A percentile compares a stretch with the other conserved stretches of the same genome.
phyloP scores from a whole-genome alignment of 2,888 invertebrate genomes.

The Gortyna flavago region DNA sequence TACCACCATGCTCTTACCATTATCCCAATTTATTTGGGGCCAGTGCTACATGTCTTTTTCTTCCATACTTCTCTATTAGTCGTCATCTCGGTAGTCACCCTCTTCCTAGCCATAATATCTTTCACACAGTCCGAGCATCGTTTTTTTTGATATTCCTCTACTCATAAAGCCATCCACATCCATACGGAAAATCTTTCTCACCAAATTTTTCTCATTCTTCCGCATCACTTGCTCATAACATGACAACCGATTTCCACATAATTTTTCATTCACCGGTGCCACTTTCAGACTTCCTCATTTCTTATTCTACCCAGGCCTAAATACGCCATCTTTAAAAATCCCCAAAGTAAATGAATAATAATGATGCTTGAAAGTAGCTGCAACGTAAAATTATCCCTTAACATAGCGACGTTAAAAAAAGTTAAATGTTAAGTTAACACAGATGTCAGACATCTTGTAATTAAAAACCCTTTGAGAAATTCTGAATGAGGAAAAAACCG shows the following conservation, averaged over 20 bases:
- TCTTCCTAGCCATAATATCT: background rate
- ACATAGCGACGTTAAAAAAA: conserved; percentile 55
- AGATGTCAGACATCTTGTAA: conserved; percentile 59
- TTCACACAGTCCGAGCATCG: background rate
- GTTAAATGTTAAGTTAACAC: conserved; percentile 55
- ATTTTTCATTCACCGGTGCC: background rate
- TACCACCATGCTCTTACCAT: too few relatives aligned
- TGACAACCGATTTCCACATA: background rate
- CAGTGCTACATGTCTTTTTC: background rate
- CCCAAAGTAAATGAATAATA: conserved; percentile 20
- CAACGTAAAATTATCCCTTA: conserved; percentile 51
- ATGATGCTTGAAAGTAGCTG: conserved; percentile 20
- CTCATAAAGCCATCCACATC: background rate
- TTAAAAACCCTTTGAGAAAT: conserved; percentile 53
- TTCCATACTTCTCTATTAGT: background rate
- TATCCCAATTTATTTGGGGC: background rate
- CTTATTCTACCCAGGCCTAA: background rate
- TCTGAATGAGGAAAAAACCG: conserved; percentile 29
- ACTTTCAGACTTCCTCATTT: background rate
- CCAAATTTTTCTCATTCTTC: background rate
- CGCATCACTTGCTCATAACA: background rate
- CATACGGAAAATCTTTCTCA: background rate
- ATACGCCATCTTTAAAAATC: conserved; percentile 7
- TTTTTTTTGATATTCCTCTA: background rate
- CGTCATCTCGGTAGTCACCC: too few relatives aligned